Evolutionary conservation across 92 coral and sea anemone genomes (phyloP).

Genomic region (Porites evermanni): DNA sequence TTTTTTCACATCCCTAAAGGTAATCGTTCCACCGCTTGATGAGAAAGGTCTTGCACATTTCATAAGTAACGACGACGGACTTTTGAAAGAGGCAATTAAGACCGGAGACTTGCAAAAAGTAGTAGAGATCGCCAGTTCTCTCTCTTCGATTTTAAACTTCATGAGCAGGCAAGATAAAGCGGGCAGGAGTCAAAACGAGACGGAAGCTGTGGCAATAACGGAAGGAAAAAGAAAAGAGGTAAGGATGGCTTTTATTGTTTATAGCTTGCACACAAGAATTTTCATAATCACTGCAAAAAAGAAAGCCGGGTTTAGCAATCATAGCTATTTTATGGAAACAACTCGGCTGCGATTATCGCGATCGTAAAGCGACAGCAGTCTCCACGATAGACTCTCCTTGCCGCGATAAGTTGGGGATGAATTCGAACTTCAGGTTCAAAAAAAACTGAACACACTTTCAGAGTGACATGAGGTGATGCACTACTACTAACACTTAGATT

Average conservation of each 20-base stretch:
- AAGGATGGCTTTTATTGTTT: not conserved
- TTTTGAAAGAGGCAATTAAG: conserved; percentile 50
- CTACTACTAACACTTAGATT: too few species aligned
- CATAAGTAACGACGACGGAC: conserved; percentile 28
- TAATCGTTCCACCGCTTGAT: not conserved
- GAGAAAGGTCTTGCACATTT: not conserved
- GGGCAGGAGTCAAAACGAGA: conserved; percentile 3
- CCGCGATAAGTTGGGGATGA: too few species aligned
- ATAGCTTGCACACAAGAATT: not conserved
- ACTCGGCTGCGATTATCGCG: too few species aligned
- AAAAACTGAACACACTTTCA: too few species aligned
- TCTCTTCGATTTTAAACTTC: conserved; percentile 62
- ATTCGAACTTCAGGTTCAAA: too few species aligned
- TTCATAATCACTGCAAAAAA: too few species aligned
- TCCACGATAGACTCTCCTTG: too few species aligned
- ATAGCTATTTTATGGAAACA: too few species aligned
- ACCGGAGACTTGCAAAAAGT: conserved; percentile 55
- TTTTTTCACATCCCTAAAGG: not conserved
- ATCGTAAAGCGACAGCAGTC: too few species aligned
- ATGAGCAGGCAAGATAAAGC: conserved; percentile 18
- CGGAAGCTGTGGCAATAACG: conserved; percentile 9
- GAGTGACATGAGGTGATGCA: too few species aligned
- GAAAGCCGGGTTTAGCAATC: too few species aligned
- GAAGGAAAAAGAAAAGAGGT: conserved; percentile 30
- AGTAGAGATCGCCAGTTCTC: conserved; percentile 47